Evolutionary conservation across 64 coral and sea anemone genomes (phyloP), one percentile per base, ranked within the genome.

Genomic region (Actinia equina): DNA sequence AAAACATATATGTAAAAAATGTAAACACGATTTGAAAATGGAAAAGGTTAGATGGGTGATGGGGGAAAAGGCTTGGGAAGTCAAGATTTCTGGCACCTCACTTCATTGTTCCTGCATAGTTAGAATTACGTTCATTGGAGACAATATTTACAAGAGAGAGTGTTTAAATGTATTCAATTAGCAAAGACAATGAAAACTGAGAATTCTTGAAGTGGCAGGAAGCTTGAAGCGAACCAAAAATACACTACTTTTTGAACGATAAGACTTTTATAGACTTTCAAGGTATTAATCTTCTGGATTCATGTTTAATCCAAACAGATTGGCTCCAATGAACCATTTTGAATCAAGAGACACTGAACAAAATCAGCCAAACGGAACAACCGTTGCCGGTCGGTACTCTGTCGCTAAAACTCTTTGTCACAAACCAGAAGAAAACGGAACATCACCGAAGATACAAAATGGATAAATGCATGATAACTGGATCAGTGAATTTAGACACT

Each of bases 171-270:
- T 30, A 30, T 74, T 74, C 69, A 74, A 74, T 74, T 74, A 37
- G 69, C 25, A 30, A 74, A 37, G 20, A 74, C 69, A 74, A 74
- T 74, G 69, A 74, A 74, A 74, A 26, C 69, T 23, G 69, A 74
- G 69, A 23, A 74, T 30, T 30, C 26, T 74, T 74, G 20, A 81
- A 81, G 78, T 81, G 78, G 78, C 78, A 81, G 78, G 78, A 81
- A 81, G 78, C 43, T 81, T 30, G 19, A 81, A 81, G 11, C 44
- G 16, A 81, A 81, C 43, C 44, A 81, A 81, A 81, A 44, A 81
- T 52, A 52, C 78, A 26, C n/a, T 74, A 30, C 27, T 74, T 74
- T 74, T 74, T 30, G 69, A 74, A 26, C 26, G 69, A 74, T 74
- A 74, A 30, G n/a, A 74, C n/a, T 30, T 74, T 74, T 74, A 74